These are phyloP conservation scores for Hydropotes inermis DNA, from an alignment of 2,113 vertebrate species.

Conservation along the genomic window DNA sequence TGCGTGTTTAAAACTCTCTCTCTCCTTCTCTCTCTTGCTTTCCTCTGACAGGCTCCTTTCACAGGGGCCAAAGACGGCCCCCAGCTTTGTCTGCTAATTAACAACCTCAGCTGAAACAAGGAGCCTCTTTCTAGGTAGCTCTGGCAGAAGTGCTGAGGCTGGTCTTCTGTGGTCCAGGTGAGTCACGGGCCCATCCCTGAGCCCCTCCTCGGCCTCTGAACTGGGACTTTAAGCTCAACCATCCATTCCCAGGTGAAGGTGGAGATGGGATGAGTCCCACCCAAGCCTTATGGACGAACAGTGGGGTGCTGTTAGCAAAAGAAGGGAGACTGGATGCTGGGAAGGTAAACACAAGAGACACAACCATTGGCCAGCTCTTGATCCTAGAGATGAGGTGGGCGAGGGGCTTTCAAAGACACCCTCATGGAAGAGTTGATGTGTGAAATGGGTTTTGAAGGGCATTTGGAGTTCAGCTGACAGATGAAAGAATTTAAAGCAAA, in stretches of 20 bases:
- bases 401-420: neutral
- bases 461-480: neutral
- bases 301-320: neutral
- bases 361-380: neutral
- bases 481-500: neutral
- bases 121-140: neutral
- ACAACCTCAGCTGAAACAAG: neutral
- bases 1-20: neutral
- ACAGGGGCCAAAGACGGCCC: fast-evolving
- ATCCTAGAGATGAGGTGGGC: neutral
- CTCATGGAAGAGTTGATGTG: neutral
- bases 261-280: neutral
- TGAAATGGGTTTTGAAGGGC: neutral
- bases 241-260: neutral
- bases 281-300: neutral
- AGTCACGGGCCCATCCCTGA: neutral
- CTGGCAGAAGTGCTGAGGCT: neutral
- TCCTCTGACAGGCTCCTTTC: neutral
- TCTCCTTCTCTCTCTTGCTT: neutral
- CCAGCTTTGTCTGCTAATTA: neutral
- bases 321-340: neutral
- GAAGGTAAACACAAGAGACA: neutral
- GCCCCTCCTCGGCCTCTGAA: neutral
- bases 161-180: neutral
- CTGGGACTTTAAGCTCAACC: neutral